Evolutionary conservation across 1,140 invertebrate genomes (phyloP), one percentile per base, ranked within the genome.

Genomic region (Panulirus ornatus): DNA sequence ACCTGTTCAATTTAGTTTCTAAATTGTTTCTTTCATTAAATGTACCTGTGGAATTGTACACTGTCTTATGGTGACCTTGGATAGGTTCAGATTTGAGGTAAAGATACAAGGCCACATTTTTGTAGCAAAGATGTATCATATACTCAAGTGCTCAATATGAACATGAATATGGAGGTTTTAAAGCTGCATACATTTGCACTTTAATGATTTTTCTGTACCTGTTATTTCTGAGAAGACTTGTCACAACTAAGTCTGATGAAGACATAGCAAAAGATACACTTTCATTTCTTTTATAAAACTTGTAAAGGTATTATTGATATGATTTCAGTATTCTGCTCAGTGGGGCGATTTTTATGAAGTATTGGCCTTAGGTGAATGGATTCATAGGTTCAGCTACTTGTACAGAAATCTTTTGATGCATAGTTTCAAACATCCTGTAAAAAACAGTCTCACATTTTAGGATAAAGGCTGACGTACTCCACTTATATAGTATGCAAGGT

Each of bases 261-360:
- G 44, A 47, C 44, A 47, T 6, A 14, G 44, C 44, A 47, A 5
- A 47, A 14, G 44, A 47, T 58, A 16, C n/a, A 19, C 19, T 58
- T 19, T 22, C n/a, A 58, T 58, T 14, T 22, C n/a, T 58, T 58
- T 58, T 22, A 19, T 58, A 22, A 58, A 58, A 16, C 54, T 58
- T 58, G n/a, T 58, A 22, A 58, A 58, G 54, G 54, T 66, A 30
- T 30, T 66, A 66, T n/a, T 66, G 27, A 66, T 66, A 30, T 66
- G 30, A 66, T 66, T 66, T 30, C 58, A 66, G 58, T 66, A 66
- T 66, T 66, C 16, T 66, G 27, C 58, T 66, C 58, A 66, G 22
- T 66, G 30, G 5, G n/a, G 58, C n/a, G n/a, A 66, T 30, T 3
- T 66, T 66, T 66, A n/a, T n/a, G n/a, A n/a, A n/a, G n/a, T n/a